Evolutionary conservation across 37 sponge, comb jelly and placozoan species (phyloP), one percentile per base, ranked within the genome.

Genomic region (Ephydatia muelleri): DNA sequence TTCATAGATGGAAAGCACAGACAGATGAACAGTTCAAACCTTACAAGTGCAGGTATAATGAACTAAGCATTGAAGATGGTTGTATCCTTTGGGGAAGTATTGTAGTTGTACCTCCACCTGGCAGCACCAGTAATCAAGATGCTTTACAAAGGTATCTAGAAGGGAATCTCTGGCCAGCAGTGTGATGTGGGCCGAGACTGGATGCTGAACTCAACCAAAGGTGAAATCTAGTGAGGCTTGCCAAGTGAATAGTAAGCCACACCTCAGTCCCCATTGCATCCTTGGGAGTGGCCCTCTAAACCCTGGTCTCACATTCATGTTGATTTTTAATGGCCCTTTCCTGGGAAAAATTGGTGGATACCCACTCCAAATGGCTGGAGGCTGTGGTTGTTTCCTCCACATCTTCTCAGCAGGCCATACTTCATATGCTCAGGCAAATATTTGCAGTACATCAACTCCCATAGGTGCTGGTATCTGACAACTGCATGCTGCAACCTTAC

Each of bases 121-220:
- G 83, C 1, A 71, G 65, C 1, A 6, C 5, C 9, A 11, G 27
- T 73, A n/a, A 9, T 82, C n/a, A 33, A 38, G 12, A 14, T 72
- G 23, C 73, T 85, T 6, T n/a, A n/a, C 83, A 5, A 73, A 73
- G 39, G 65, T 72, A 6, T 29, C 74, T 12, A 2, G 36, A 28
- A 82, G 69, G 80, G 78, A 86, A 34, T 27, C 29, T 22, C 32
- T 86, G 19, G 80, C 86, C 13, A 79, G 80, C 6, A 22, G 73
- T 43, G 32, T 72, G 25, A 80, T 76, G 22, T 86, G 86, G 86
- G 86, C 86, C 86, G 39, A 73, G 80, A n/a, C 68, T 86, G 5
- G 86, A 86, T 38, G 14, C n/a, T 67, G 34, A 82, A 5, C 28
- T 82, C 30, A 35, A 32, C 3, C 26, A 25, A 33, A n/a, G 38